phyloP scores from a whole-genome alignment of 2,797 vertebrate species.

The Tragopan temminckii region DNA sequence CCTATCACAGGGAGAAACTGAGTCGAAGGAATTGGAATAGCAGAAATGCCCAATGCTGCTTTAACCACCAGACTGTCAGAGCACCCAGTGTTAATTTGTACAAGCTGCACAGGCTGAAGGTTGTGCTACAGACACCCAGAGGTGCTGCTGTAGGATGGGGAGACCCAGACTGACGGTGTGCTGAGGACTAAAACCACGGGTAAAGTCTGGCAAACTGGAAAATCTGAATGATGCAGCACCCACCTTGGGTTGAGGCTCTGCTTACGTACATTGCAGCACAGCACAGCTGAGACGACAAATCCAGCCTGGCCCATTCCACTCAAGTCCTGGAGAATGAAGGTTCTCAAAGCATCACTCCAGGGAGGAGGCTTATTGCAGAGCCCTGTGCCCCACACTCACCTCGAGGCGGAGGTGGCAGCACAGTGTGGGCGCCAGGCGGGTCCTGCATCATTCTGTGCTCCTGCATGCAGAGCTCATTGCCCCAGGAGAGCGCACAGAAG shows the following conservation, averaged over 20 bases:
- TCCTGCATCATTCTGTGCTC: rapidly evolving
- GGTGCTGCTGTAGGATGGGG: not conserved
- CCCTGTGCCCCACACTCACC: rapidly evolving
- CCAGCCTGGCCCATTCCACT: not conserved
- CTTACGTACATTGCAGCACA: not conserved
- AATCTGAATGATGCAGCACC: not conserved
- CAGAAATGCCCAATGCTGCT: not conserved
- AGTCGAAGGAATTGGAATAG: not conserved
- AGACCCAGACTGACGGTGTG: not conserved
- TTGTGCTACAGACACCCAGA: not conserved
- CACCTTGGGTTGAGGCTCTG: rapidly evolving
- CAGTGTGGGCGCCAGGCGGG: not conserved
- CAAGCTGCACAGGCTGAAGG: not conserved
- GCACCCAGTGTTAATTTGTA: not conserved
- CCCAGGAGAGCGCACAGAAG: not conserved
- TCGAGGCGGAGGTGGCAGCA: rapidly evolving
- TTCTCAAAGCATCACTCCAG: not conserved
- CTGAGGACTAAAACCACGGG: not conserved
- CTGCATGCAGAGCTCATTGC: rapidly evolving
- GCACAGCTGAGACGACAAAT: not conserved
- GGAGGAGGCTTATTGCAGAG: not conserved
- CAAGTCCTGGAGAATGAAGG: rapidly evolving
- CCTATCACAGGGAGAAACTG: not conserved
- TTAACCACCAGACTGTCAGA: not conserved
- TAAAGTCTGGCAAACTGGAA: not conserved